Percentiles rank a stretch among this genome's conserved stretches.
Conservation (phyloP, 1,140 invertebrate genomes). For the Patella vulgata region DNA sequence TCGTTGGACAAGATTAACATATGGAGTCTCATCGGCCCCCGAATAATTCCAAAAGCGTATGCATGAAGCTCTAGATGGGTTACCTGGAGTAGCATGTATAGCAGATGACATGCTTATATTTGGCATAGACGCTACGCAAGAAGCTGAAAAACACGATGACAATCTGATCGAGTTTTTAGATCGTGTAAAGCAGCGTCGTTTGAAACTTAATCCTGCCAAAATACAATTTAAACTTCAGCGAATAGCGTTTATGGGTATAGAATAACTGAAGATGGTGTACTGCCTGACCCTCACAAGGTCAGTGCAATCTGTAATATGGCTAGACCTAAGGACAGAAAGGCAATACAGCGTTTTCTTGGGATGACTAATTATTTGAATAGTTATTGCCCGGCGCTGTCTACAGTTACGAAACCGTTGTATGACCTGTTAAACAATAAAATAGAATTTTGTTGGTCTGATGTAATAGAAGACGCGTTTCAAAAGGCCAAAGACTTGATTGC, state of each 20-base stretch:
- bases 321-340: slow-evolving; percentile 1
- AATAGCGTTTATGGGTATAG: too few relatives aligned
- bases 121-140: too few relatives aligned
- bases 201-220: slow-evolving; percentile 38
- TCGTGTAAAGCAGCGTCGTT: slow-evolving; percentile 17
- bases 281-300: slow-evolving; percentile 5
- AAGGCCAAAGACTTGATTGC: too few relatives aligned
- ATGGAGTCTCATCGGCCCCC: slow-evolving; percentile 35
- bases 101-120: slow-evolving; percentile 35
- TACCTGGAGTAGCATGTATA: slow-evolving; percentile 24
- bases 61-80: slow-evolving; percentile 22
- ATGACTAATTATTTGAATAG: background rate
- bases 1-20: slow-evolving; percentile 34
- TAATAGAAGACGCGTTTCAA: too few relatives aligned
- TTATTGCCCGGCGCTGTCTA: background rate
- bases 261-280: slow-evolving; percentile 6
- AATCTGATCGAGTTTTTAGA: slow-evolving; percentile 12
- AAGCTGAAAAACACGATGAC: slow-evolving; percentile 13
- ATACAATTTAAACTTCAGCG: slow-evolving; percentile 20
- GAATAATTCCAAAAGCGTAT: slow-evolving; percentile 39
- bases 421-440: background rate
- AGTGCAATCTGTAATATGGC: background rate
- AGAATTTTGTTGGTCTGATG: background rate
- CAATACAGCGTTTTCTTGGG: slow-evolving; percentile 2
- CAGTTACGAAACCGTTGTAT: background rate